These are phyloP conservation scores for Hyles vespertilio DNA, from an alignment of 1,140 invertebrate genomes.

Conservation along the genomic window DNA sequence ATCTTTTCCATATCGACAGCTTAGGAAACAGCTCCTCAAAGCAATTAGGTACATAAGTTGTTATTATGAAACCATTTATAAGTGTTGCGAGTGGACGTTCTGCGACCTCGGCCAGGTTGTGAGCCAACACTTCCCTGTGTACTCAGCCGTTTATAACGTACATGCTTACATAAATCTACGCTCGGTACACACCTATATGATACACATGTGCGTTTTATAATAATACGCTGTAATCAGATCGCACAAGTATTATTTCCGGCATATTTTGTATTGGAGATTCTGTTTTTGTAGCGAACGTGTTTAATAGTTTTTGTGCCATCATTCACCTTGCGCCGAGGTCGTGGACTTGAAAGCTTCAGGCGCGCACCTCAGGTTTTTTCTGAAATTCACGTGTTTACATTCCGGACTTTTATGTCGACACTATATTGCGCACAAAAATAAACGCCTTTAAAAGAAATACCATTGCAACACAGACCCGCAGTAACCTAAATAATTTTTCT, in stretches of 20 bases:
- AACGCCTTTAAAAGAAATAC: too few species aligned
- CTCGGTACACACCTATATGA: constrained; percentile 16
- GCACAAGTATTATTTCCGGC: constrained; percentile 20
- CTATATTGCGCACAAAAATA: too few species aligned
- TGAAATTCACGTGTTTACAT: too few species aligned
- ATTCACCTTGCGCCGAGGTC: neutral
- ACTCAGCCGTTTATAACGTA: constrained; percentile 57
- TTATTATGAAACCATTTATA: constrained; percentile 63
- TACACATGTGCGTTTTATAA: constrained; percentile 6
- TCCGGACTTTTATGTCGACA: too few species aligned
- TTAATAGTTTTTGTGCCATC: neutral
- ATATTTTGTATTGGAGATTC: neutral
- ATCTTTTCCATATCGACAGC: constrained; percentile 28
- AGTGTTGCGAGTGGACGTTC: constrained; percentile 61
- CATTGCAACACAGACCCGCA: too few species aligned
- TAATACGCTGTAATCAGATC: constrained; percentile 16
- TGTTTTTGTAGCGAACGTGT: neutral
- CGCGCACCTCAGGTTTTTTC: too few species aligned
- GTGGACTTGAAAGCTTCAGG: too few species aligned
- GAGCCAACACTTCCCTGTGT: constrained; percentile 65
- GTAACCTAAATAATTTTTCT: too few species aligned
- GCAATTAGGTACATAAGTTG: constrained; percentile 32
- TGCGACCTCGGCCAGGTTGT: constrained; percentile 67
- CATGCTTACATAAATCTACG: constrained; percentile 35
- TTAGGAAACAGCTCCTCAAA: constrained; percentile 16